Percentiles rank a stretch among this genome's conserved stretches.
Evolutionary conservation across 1,140 invertebrate species (phyloP).

Genomic region (Panagrolaimus sp.): DNA sequence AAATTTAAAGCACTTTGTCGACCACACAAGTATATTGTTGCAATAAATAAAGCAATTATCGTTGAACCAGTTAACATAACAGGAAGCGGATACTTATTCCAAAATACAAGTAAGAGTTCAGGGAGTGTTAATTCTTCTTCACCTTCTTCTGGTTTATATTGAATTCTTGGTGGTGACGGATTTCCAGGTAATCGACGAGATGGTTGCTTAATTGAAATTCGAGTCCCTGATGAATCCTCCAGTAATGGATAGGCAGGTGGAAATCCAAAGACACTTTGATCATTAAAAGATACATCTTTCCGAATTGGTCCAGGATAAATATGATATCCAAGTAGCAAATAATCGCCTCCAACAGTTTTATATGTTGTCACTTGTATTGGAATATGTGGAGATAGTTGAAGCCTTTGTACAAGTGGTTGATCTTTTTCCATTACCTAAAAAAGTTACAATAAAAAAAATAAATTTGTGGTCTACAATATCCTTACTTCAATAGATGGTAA

Average conservation of each 20-base stretch:
- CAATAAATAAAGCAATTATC: background rate
- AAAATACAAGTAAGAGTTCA: background rate
- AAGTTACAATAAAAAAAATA: too few species aligned
- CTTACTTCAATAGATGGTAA: too few species aligned
- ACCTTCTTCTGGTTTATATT: background rate
- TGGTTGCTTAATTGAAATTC: too few species aligned
- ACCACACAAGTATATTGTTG: conserved; percentile 2
- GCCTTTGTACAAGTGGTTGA: background rate
- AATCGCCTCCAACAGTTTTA: conserved; percentile 13
- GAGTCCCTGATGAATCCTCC: background rate
- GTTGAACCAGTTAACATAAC: background rate
- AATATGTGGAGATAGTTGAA: background rate
- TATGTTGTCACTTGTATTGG: background rate
- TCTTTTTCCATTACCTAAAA: too few species aligned
- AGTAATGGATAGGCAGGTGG: background rate
- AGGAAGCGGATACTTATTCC: background rate
- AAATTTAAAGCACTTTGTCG: background rate
- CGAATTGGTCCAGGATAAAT: background rate
- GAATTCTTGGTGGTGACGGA: background rate
- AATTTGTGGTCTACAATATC: too few species aligned
- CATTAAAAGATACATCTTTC: background rate
- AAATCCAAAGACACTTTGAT: background rate
- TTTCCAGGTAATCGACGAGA: too few species aligned
- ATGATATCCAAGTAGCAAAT: conserved; percentile 2
- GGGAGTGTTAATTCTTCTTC: background rate